These are phyloP conservation scores for Silurus lanzhouensis DNA, from an alignment of 2,797 vertebrate species.

Conservation along the genomic window DNA sequence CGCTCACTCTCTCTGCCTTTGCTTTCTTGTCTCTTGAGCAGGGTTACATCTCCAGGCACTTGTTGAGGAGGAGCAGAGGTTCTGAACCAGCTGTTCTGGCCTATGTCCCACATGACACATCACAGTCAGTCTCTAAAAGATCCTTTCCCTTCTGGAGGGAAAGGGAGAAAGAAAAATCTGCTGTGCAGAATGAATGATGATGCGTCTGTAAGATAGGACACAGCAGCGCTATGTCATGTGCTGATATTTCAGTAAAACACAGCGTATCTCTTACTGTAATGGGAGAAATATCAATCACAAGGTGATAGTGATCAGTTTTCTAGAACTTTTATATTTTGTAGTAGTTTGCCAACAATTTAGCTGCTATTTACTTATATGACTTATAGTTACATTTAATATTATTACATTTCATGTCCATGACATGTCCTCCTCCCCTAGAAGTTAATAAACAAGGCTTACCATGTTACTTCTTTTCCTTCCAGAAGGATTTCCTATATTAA, in stretches of 20 bases:
- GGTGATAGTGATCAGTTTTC: neutral
- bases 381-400: neutral
- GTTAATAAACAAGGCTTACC: neutral
- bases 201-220: neutral
- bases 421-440: neutral
- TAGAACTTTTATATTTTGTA: neutral
- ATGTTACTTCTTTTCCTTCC: neutral
- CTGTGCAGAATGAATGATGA: slow-evolving; percentile 29
- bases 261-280: neutral
- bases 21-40: slow-evolving; percentile 43
- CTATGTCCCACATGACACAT: slow-evolving; percentile 54
- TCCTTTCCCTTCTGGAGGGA: slow-evolving; percentile 47
- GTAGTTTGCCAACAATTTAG: neutral
- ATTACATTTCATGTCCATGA: neutral
- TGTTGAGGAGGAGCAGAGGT: slow-evolving; percentile 63
- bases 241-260: slow-evolving; percentile 3
- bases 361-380: neutral
- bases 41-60: slow-evolving; percentile 56
- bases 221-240: neutral
- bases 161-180: slow-evolving; percentile 31
- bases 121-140: slow-evolving; percentile 57
- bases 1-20: neutral
- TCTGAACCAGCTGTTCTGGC: slow-evolving; percentile 60
- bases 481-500: neutral
- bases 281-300: neutral